Base-by-base conservation (phyloP, 2,113 vertebrate genomes). In the Etheostoma cragini region DNA sequence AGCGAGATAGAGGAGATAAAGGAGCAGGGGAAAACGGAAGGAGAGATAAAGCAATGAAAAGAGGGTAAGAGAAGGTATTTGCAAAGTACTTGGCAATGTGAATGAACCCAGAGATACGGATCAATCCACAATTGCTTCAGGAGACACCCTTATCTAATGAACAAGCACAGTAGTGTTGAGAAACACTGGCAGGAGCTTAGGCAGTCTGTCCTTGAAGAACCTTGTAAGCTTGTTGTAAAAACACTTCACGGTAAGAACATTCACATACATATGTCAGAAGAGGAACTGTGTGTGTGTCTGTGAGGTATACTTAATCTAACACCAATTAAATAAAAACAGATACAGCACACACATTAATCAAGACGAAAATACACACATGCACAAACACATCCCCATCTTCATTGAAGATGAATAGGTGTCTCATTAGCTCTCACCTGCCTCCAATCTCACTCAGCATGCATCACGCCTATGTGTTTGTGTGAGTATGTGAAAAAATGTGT, bases 381-480 rank as follows among this genome's bases (percentile, higher is more conserved):
- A 73, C 45, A 76, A 21, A 71, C 33, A 71, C 38, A 49, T 6
- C 19, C 16, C 58, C 33, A 4, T 70, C 46, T 73, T 54, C 52
- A 33, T 63, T 54, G 78, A 83, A 61, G 81, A 88, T 65, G 75
- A 86, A 91, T 53, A 88, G 83, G 72, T 74, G 84, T 85, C 68
- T 94, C 88, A 88, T 93, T 92, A 91, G 71, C 62, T 66, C 68
- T 86, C 87, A 87, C 81, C 81, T 89, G 81, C 71, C 75, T 85
- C 76, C 72, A 67, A 66, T 79, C 71, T 22, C 8, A 45, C 81
- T 64, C 89, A 85, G 87, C 91, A 74, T 61, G 90, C 66, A 68
- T 82, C 70, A 56, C 54, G 14, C 80, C 77, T 76, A 47, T 52
- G 74, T 57, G 76, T n/a, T 8, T 16, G 26, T 82, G 26, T 61